A percentile compares a stretch with the other conserved stretches of the same genome.
phyloP scores from a whole-genome alignment of 2,113 vertebrate species.

The Cyrtonyx montezumae region DNA sequence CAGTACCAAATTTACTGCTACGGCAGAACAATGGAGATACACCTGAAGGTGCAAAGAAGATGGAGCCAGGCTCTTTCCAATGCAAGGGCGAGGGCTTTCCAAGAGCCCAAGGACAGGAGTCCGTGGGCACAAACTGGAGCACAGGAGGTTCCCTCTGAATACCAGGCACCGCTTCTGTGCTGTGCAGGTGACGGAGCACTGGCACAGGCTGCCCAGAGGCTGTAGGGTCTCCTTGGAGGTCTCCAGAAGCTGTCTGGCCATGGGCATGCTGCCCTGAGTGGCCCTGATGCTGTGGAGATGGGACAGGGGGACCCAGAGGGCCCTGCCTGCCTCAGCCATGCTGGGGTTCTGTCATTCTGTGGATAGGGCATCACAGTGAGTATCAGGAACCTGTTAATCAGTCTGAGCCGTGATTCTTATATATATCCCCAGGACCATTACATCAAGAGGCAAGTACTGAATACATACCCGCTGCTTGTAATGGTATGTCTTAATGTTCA shows the following conservation, averaged over 20 bases:
- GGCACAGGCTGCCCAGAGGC: neutral
- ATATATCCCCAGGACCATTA: neutral
- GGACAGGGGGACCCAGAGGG: neutral
- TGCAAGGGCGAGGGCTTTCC: too few relatives aligned
- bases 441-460: neutral
- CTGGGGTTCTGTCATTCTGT: neutral
- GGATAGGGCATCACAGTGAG: neutral
- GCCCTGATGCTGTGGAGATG: neutral
- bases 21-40: neutral
- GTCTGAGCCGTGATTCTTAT: neutral
- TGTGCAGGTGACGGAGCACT: neutral
- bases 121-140: neutral
- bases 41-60: neutral
- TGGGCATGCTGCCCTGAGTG: neutral
- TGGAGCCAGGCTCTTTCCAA: neutral
- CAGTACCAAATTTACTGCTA: neutral
- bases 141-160: neutral
- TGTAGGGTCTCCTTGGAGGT: neutral
- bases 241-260: neutral
- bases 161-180: neutral
- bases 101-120: neutral
- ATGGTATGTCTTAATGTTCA: neutral
- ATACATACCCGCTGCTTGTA: neutral
- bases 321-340: neutral
- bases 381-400: conserved; percentile 8